A percentile compares a stretch with the other conserved stretches of the same genome.
phyloP scores from a whole-genome alignment of 1,140 invertebrate genomes.

The Portunus trituberculatus region DNA sequence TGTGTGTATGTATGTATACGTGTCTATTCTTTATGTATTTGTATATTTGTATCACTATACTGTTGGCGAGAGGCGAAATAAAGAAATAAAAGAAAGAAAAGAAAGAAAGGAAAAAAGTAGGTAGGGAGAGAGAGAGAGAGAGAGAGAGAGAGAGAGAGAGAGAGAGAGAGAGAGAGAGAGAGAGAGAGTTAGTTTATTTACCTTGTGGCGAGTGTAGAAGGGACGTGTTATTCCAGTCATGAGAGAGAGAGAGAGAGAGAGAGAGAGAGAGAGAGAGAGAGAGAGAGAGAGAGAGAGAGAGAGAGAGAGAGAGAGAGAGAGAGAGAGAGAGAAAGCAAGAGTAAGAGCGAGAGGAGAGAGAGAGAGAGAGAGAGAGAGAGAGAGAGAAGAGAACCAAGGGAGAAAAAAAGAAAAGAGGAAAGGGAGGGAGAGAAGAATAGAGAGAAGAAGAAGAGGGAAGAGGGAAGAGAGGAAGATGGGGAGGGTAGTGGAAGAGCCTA shows the following conservation, averaged over 20 bases:
- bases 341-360: neutral
- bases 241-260: neutral
- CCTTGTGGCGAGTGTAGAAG: slow-evolving; percentile 41
- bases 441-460: neutral
- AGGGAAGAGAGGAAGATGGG: neutral
- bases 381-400: neutral
- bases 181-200: neutral
- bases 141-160: too few relatives aligned
- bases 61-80: neutral
- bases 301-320: neutral
- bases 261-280: neutral
- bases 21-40: neutral
- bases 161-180: neutral
- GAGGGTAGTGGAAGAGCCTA: neutral
- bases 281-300: too few relatives aligned
- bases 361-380: neutral
- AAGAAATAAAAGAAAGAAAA: neutral
- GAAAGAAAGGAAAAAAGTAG: neutral
- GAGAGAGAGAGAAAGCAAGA: neutral
- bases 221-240: neutral
- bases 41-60: too few relatives aligned
- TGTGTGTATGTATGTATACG: neutral
- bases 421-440: neutral
- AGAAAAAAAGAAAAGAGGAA: neutral
- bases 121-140: too few relatives aligned